Base-by-base conservation (phyloP, 2,888 invertebrate species). In the Cetonia aurata region DNA sequence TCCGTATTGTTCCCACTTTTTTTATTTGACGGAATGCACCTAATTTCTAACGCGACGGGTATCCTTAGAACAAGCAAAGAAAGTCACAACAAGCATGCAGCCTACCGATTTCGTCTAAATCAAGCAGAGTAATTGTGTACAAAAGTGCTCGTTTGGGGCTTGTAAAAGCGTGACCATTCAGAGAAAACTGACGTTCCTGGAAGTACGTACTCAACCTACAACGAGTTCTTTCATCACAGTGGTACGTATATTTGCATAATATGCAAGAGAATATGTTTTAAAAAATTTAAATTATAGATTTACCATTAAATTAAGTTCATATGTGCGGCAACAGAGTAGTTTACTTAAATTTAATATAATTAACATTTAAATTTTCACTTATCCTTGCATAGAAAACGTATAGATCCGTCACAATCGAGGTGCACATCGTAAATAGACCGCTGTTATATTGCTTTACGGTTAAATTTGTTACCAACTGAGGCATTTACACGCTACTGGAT, bases 401-500 rank as follows among this genome's bases (percentile, higher is more conserved):
- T 3, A 37, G 2, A 37, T 37, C 10, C 8, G 1, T 37, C 37
- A 37, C 8, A 37, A 10, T 8, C 37, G 8, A 37, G 6, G 1
- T 37, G 37, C 12, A n/a, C 12, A 62, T 70, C 72, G 59, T 72
- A 74, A 71, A 74, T 71, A 66, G 57, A 55, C 41, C 56, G 31
- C 55, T 50, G 15, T 72, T 69, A 71, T 72, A 71, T 71, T 55
- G 65, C 74, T 57, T 71, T 74, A 71, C 72, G 72, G 70, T 74
- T 67, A 72, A 71, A 72, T 56, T 68, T 33, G 74, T 37, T 59
- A 44, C 71, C 71, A 70, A 74, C 72, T 74, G 72, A 52, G 71
- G 59, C 70, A 72, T 72, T 71, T 57, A 55, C 71, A 70, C 67
- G 74, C 74, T 74, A 74, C 74, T 70, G 72, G 71, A 68, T 50